phyloP scores from a whole-genome alignment of 2,797 vertebrate genomes.

The Myiotriccus ornatus region DNA sequence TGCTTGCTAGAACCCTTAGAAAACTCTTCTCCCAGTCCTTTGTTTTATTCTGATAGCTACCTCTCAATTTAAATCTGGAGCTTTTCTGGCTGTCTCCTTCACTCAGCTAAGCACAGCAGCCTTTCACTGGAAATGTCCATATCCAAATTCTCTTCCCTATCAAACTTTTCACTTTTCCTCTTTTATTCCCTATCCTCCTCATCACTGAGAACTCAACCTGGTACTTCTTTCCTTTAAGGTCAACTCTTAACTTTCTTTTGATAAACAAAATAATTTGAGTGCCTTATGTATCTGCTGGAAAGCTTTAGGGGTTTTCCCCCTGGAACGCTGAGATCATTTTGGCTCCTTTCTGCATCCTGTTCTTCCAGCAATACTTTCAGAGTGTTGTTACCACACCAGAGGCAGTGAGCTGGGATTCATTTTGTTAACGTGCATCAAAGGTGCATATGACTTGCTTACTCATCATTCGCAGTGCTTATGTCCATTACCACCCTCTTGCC shows the following conservation, averaged over 20 bases:
- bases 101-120: neutral
- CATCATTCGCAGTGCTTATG: neutral
- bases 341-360: neutral
- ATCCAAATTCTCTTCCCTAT: neutral
- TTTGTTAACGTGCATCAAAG: neutral
- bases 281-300: neutral
- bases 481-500: neutral
- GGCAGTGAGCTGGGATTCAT: neutral
- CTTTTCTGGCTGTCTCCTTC: neutral
- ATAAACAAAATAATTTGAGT: neutral
- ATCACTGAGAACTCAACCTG: neutral
- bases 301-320: neutral
- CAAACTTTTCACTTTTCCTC: neutral
- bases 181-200: neutral
- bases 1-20: neutral
- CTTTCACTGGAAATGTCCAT: neutral
- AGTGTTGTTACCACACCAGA: neutral
- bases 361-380: neutral
- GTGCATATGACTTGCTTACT: neutral
- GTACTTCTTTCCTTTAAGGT: neutral
- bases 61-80: neutral
- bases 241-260: neutral
- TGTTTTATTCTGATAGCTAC: neutral
- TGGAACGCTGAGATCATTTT: neutral
- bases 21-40: neutral